Conservation (phyloP, 2,888 invertebrate genomes). For the Drosophila maculinotata region DNA sequence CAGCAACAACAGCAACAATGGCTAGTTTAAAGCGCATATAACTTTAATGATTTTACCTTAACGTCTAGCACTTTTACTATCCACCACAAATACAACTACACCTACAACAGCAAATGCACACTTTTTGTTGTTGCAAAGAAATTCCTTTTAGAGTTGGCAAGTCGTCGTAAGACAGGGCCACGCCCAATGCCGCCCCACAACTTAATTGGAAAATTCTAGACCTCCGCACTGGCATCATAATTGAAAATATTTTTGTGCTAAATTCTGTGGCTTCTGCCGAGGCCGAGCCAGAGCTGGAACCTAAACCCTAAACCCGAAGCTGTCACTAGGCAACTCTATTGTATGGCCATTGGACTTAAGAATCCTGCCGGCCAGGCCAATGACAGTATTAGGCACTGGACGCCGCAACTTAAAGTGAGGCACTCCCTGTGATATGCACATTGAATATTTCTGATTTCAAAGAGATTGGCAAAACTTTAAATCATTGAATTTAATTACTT, state of each 20-base stretch:
- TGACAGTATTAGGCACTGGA: slow-evolving; percentile 26
- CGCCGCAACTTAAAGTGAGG: slow-evolving; percentile 3
- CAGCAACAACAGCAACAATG: slow-evolving; percentile 36
- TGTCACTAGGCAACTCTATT: slow-evolving; percentile 66
- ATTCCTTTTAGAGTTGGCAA: slow-evolving; percentile 64
- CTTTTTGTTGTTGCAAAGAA: slow-evolving; percentile 41
- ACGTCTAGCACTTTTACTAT: slow-evolving; percentile 77
- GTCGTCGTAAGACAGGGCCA: slow-evolving; percentile 32
- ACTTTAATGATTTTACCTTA: slow-evolving; percentile 78
- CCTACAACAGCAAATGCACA: slow-evolving; percentile 26
- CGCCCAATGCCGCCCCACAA: slow-evolving; percentile 40
- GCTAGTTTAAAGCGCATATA: slow-evolving; percentile 77
- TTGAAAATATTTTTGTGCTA: slow-evolving; percentile 78
- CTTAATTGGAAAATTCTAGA: slow-evolving; percentile 79
- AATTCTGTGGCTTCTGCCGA: slow-evolving; percentile 59
- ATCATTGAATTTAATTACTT: slow-evolving; percentile 9
- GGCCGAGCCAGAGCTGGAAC: slow-evolving; percentile 14
- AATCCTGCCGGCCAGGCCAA: slow-evolving; percentile 14
- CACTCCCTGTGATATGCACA: not conserved
- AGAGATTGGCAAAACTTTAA: slow-evolving; percentile 11
- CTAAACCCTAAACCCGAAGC: slow-evolving; percentile 34
- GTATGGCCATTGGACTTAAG: slow-evolving; percentile 54
- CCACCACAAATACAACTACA: slow-evolving; percentile 35
- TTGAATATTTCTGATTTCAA: slow-evolving; percentile 32
- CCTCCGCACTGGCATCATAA: slow-evolving; percentile 76